Conservation (phyloP, 2,888 invertebrate genomes). For the Macrosiphum euphorbiae region DNA sequence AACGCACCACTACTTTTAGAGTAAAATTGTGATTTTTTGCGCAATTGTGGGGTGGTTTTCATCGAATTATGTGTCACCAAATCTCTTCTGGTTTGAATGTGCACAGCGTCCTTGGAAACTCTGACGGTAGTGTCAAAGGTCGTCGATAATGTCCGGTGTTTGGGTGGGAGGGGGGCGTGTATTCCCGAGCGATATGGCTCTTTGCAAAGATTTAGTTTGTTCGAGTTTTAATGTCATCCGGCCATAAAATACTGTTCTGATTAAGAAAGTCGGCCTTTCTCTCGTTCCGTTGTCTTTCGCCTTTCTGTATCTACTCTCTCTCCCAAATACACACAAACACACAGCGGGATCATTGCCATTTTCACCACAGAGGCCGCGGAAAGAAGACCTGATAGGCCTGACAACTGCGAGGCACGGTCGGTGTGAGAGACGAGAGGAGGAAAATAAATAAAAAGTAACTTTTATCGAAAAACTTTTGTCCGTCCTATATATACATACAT, state of each 20-base stretch:
- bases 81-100: neutral
- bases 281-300: neutral
- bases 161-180: neutral
- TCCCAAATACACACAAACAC: neutral
- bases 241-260: slow-evolving; percentile 57
- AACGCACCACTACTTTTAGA: neutral
- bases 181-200: slow-evolving; percentile 18
- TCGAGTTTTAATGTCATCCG: slow-evolving; percentile 61
- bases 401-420: neutral
- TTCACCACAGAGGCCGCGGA: neutral
- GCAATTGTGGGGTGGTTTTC: neutral
- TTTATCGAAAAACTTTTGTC: slow-evolving; percentile 63
- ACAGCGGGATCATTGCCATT: neutral
- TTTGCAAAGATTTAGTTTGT: slow-evolving; percentile 53
- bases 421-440: neutral
- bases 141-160: neutral
- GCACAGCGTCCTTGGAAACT: neutral
- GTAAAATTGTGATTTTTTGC: neutral
- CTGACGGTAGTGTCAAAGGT: neutral
- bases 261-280: slow-evolving; percentile 42
- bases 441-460: slow-evolving; percentile 34
- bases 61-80: neutral
- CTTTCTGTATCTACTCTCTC: neutral
- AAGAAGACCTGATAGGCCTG: neutral
- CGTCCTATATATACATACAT: neutral